Conservation (phyloP, 2,888 invertebrate species). For the Hypercompe scribonia region DNA sequence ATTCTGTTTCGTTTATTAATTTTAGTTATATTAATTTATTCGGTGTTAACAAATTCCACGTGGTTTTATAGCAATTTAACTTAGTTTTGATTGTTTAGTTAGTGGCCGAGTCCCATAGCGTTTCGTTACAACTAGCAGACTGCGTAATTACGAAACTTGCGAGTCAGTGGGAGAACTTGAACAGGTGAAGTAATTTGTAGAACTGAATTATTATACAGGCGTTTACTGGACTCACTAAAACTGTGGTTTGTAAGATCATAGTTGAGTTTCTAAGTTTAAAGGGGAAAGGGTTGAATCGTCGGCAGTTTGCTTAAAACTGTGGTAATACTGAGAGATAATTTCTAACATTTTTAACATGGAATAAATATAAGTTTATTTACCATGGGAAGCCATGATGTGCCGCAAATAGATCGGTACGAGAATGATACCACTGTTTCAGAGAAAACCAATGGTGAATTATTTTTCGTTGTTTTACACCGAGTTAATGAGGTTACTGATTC, state of each 20-base stretch:
- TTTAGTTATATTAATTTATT: not conserved
- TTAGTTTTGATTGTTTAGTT: constrained; percentile 40
- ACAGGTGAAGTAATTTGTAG: constrained; percentile 51
- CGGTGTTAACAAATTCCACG: not conserved
- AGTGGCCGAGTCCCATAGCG: constrained; percentile 32
- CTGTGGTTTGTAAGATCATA: constrained; percentile 19
- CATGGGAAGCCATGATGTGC: too few species aligned
- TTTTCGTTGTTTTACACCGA: too few species aligned
- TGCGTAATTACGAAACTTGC: constrained; percentile 54
- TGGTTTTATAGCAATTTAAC: constrained; percentile 39
- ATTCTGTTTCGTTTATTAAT: not conserved
- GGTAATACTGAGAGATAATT: too few species aligned
- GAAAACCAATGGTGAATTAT: too few species aligned
- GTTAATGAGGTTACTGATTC: too few species aligned
- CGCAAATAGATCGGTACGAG: too few species aligned
- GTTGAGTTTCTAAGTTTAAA: constrained; percentile 13
- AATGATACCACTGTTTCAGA: too few species aligned
- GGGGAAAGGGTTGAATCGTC: not conserved
- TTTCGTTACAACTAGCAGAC: constrained; percentile 46
- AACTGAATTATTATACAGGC: constrained; percentile 40
- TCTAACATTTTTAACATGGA: too few species aligned
- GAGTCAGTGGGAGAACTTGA: constrained; percentile 44
- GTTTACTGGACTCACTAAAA: constrained; percentile 15
- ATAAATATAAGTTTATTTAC: too few species aligned
- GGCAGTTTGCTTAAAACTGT: not conserved